phyloP scores from a whole-genome alignment of 2,113 vertebrate species.

The Phocoena phocoena region DNA sequence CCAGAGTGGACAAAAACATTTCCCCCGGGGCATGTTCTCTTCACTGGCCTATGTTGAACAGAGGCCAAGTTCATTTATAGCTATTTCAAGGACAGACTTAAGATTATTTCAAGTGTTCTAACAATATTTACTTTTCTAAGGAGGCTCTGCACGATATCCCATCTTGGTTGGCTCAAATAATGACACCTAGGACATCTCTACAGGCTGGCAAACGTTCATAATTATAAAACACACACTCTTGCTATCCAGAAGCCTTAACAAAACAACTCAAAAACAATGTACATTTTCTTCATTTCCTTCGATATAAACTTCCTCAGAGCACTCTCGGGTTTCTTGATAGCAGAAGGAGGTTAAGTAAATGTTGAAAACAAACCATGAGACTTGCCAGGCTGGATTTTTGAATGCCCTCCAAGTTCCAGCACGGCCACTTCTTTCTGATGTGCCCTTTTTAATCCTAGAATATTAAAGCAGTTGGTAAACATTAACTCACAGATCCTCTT shows the following conservation, averaged over 20 bases:
- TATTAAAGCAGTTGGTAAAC: conserved; percentile 52
- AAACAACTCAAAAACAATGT: conserved; percentile 46
- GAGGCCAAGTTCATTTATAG: conserved; percentile 51
- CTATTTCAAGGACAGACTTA: conserved; percentile 52
- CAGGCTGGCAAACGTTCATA: conserved; percentile 20
- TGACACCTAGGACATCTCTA: background rate
- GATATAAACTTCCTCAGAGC: conserved; percentile 11
- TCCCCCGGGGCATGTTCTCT: conserved; percentile 59
- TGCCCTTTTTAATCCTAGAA: conserved; percentile 15
- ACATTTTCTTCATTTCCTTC: conserved; percentile 54
- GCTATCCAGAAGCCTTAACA: background rate
- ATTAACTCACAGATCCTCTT: conserved; percentile 46
- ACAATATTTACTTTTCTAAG: conserved; percentile 59
- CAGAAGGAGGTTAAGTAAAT: conserved; percentile 58
- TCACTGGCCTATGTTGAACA: background rate
- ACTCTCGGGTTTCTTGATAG: conserved; percentile 56
- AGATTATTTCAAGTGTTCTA: conserved; percentile 26
- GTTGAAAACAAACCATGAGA: conserved; percentile 61
- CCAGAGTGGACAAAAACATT: conserved; percentile 58
- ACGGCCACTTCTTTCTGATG: conserved; percentile 38
- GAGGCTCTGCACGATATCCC: background rate
- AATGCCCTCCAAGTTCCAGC: conserved; percentile 63
- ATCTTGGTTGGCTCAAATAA: background rate
- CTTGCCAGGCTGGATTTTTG: conserved; percentile 51
- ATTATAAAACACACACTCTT: background rate